Evolutionary conservation across 2,797 vertebrate genomes (phyloP).

Genomic region (Intellagama lesueurii): DNA sequence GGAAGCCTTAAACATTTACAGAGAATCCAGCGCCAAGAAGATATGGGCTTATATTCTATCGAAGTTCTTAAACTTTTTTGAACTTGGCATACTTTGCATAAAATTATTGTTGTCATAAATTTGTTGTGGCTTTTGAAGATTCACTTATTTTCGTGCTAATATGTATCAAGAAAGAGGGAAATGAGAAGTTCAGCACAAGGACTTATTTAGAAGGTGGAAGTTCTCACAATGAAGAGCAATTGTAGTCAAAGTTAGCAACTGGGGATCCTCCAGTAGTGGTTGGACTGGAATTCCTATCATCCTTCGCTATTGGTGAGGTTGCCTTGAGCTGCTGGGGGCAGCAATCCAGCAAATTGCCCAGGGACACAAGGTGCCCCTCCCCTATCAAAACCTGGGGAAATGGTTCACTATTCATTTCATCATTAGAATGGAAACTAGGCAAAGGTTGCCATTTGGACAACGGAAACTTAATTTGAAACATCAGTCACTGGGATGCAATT

Average conservation of each 20-base stretch:
- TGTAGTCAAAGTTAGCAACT: neutral
- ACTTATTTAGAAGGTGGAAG: no score
- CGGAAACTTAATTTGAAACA: neutral
- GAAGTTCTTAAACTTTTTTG: constrained; percentile 93
- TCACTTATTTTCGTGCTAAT: constrained; percentile 52
- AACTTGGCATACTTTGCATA: constrained; percentile 57
- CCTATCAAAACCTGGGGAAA: neutral
- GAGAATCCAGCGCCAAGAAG: constrained; percentile 79
- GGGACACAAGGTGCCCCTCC: no score
- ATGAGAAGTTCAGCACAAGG: no score
- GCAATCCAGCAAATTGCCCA: neutral
- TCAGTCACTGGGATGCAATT: no score
- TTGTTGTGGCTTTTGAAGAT: constrained; percentile 60
- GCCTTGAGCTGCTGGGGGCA: neutral
- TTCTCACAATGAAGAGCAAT: neutral
- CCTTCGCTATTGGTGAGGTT: neutral
- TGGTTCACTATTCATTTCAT: neutral
- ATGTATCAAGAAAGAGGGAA: no score
- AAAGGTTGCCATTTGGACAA: neutral
- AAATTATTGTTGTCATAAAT: constrained; percentile 55
- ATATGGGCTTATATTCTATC: constrained; percentile 88
- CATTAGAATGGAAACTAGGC: neutral
- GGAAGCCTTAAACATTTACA: constrained; percentile 88
- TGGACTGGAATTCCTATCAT: neutral
- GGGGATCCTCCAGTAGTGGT: neutral